phyloP scores from a whole-genome alignment of 2,113 vertebrate species.

The Myrmophylax atrothorax region DNA sequence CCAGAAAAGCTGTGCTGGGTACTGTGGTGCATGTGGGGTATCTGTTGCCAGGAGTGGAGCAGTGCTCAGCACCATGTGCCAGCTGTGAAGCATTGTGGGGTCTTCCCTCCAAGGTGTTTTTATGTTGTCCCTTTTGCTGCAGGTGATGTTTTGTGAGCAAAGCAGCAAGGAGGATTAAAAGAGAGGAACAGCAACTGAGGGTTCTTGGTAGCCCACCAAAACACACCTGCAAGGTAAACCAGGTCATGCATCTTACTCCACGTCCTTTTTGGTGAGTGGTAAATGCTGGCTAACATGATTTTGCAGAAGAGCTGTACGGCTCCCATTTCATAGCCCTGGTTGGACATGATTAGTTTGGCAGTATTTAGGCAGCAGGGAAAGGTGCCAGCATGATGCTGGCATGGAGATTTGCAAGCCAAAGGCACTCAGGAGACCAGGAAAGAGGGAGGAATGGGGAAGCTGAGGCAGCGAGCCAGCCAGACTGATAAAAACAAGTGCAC shows the following conservation, averaged over 20 bases:
- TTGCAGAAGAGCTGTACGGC: fast-evolving
- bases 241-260: not conserved
- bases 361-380: not conserved
- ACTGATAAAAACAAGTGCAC: not conserved
- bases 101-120: not conserved
- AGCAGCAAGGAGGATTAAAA: not conserved
- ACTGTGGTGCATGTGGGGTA: fast-evolving
- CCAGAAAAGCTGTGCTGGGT: not conserved
- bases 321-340: not conserved
- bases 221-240: not conserved
- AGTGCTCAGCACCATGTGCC: fast-evolving
- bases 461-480: not conserved
- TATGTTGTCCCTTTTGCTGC: not conserved
- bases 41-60: not conserved
- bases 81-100: fast-evolving
- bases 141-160: not conserved
- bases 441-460: not conserved
- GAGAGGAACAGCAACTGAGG: fast-evolving
- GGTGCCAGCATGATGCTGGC: not conserved
- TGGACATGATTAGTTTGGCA: not conserved
- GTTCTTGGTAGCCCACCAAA: not conserved
- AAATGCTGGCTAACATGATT: fast-evolving
- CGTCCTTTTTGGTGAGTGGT: not conserved
- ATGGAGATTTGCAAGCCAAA: not conserved
- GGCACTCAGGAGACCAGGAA: not conserved